These are phyloP conservation scores for Motacilla alba DNA, from an alignment of 2,113 vertebrate genomes.

Conservation along the genomic window DNA sequence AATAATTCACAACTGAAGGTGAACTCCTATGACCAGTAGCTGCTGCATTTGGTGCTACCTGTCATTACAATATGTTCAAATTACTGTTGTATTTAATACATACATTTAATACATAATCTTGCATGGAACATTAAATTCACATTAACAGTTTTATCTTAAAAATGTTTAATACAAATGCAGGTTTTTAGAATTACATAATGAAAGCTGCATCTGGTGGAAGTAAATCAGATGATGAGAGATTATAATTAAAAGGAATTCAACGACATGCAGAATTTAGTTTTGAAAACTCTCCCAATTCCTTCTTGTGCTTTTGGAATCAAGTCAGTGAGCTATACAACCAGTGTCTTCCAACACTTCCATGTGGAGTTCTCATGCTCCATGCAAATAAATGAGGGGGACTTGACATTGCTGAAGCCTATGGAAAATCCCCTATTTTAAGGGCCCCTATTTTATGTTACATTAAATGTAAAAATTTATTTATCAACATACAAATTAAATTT, in stretches of 20 bases:
- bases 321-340: accelerated
- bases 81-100: background rate
- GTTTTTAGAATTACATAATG: background rate
- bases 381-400: background rate
- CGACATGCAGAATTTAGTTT: background rate
- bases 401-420: background rate
- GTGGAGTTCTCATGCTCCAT: background rate
- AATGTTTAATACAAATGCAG: background rate
- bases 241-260: background rate
- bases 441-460: background rate
- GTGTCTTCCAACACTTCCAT: background rate
- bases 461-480: background rate
- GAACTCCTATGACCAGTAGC: background rate
- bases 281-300: background rate
- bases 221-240: background rate
- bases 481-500: background rate
- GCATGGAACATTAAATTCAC: background rate
- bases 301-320: background rate
- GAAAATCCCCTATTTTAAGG: background rate
- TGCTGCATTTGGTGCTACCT: background rate
- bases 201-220: background rate
- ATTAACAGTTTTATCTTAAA: background rate
- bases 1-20: background rate
- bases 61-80: background rate
- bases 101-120: background rate